Evolutionary conservation across 2,888 invertebrate genomes (phyloP).

Genomic region (Mesorhabditis spiculigera): DNA sequence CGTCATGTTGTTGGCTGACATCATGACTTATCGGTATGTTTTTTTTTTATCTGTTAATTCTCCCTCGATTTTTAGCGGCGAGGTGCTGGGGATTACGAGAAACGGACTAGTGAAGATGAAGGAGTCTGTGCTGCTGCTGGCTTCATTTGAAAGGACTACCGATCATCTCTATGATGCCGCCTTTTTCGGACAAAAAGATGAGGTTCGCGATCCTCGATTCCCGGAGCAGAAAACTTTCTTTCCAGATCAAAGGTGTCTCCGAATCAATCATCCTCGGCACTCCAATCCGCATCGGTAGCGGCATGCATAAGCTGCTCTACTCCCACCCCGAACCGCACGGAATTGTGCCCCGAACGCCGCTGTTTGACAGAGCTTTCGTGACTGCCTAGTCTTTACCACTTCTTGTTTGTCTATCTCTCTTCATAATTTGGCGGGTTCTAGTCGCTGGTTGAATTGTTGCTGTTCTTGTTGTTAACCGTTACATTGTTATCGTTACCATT

Average conservation of each 20-base stretch:
- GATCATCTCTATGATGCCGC: constrained; percentile 99
- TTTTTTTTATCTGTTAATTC: not conserved
- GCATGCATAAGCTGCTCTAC: constrained; percentile 59
- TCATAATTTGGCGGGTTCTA: not conserved
- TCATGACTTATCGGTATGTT: constrained; percentile 79
- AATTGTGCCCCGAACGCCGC: constrained; percentile 21
- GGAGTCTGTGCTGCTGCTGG: constrained; percentile 94
- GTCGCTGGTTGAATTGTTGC: not conserved
- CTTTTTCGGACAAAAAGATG: constrained; percentile 92
- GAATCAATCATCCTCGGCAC: constrained; percentile 95
- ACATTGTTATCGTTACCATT: too few relatives aligned
- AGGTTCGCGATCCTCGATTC: constrained; percentile 55
- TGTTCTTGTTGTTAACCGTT: not conserved
- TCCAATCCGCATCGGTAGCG: constrained; percentile 64
- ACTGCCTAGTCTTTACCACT: not conserved
- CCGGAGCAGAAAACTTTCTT: constrained; percentile 2
- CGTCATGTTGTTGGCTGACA: constrained; percentile 91
- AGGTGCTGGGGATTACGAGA: constrained; percentile 93
- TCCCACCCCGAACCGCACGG: constrained; percentile 22
- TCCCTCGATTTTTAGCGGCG: constrained; percentile 66
- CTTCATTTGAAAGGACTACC: constrained; percentile 97
- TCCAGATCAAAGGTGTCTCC: constrained; percentile 83
- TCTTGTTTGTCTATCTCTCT: not conserved
- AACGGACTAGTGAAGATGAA: constrained; percentile 98
- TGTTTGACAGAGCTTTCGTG: constrained; percentile 25